Conservation (phyloP, 1,140 invertebrate species). For the Arctopsyche grandis region DNA sequence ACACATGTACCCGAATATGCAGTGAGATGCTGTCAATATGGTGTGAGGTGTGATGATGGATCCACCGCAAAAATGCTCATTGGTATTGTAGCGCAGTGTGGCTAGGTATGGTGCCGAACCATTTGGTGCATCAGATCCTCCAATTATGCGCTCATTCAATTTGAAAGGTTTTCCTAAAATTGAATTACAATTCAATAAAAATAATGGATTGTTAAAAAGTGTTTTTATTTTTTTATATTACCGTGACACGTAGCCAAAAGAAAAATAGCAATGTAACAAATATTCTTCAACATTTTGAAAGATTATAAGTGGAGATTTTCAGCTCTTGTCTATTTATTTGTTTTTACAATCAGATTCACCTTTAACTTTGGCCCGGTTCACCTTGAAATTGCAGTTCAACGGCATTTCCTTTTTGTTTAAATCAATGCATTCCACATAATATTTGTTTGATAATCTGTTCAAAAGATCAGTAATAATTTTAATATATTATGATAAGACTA, state of each 20-base stretch:
- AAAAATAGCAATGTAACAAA: neutral
- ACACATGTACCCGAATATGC: slow-evolving; percentile 64
- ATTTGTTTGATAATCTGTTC: neutral
- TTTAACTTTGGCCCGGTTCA: no score
- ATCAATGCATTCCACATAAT: neutral
- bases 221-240: no score
- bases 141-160: slow-evolving; percentile 59
- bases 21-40: slow-evolving; percentile 67
- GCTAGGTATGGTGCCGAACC: slow-evolving; percentile 62
- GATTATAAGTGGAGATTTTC: no score
- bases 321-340: no score
- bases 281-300: neutral
- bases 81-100: slow-evolving; percentile 58
- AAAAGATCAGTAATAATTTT: no score
- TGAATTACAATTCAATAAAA: slow-evolving; percentile 51
- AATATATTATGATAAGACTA: no score
- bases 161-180: slow-evolving; percentile 23
- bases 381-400: no score
- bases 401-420: no score
- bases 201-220: neutral
- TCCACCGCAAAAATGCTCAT: slow-evolving; percentile 66
- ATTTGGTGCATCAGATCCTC: slow-evolving; percentile 60
- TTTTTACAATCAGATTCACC: no score
- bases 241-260: neutral
- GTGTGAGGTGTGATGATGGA: slow-evolving; percentile 63